These are phyloP conservation scores for Silurus aristotelis DNA, from an alignment of 2,797 vertebrate species.

Conservation along the genomic window DNA sequence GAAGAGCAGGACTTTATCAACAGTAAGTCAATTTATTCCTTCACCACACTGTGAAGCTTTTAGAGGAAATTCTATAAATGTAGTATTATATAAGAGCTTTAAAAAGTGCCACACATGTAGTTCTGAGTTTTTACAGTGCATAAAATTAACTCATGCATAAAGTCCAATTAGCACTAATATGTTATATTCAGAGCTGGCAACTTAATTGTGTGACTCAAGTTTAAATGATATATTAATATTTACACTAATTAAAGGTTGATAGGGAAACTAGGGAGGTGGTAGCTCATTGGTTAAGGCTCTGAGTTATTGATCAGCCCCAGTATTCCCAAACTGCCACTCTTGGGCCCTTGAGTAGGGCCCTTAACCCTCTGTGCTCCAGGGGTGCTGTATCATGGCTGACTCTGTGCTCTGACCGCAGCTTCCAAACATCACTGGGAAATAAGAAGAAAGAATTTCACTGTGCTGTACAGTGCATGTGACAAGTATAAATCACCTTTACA, in stretches of 20 bases:
- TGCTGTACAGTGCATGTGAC: too few species aligned
- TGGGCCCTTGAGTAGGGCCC: too few species aligned
- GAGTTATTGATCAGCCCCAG: too few species aligned
- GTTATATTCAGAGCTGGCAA: neutral
- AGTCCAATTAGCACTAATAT: neutral
- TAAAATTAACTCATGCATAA: neutral
- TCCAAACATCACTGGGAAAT: too few species aligned
- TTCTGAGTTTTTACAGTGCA: neutral
- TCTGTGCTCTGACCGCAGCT: too few species aligned
- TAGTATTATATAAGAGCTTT: neutral
- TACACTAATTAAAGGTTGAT: neutral
- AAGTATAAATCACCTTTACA: too few species aligned
- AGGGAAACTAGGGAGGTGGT: too few species aligned
- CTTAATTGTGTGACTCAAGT: neutral
- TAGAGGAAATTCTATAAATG: neutral
- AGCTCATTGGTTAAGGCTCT: too few species aligned
- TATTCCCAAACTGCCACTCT: too few species aligned
- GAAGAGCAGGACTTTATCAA: constrained; percentile 91
- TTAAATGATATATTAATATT: neutral
- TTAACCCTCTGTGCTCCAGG: too few species aligned
- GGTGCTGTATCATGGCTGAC: too few species aligned
- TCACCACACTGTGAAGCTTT: neutral
- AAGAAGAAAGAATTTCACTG: too few species aligned
- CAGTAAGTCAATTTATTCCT: constrained; percentile 69
- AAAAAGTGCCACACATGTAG: neutral